Evolutionary conservation across 2,888 invertebrate genomes (phyloP).

Genomic region (Pteria penguin): DNA sequence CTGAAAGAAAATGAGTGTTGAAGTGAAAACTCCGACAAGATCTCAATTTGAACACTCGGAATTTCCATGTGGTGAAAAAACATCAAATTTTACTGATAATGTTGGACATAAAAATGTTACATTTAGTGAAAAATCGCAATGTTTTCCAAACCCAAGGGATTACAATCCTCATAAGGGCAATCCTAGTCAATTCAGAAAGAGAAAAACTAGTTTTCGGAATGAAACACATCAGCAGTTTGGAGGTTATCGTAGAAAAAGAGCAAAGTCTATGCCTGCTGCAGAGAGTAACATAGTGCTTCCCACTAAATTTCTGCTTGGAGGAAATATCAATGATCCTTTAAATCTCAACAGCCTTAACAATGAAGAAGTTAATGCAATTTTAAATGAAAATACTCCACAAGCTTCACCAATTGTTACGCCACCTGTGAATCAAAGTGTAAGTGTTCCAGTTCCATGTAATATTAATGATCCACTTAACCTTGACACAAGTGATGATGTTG

Average conservation of each 20-base stretch:
- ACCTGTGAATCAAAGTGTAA: conserved; percentile 88
- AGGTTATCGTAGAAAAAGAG: conserved; percentile 47
- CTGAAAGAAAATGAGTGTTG: conserved; percentile 68
- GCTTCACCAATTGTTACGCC: conserved; percentile 94
- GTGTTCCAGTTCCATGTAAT: conserved; percentile 95
- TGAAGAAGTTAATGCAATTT: conserved; percentile 75
- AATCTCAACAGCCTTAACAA: conserved; percentile 92
- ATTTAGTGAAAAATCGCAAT: not conserved
- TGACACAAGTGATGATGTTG: conserved; percentile 76
- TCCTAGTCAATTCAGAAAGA: conserved; percentile 11
- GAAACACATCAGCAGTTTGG: conserved; percentile 1
- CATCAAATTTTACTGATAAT: conserved; percentile 17
- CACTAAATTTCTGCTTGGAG: conserved; percentile 95
- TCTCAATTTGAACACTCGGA: conserved; percentile 67
- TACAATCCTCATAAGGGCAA: not conserved
- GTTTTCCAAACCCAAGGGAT: not conserved
- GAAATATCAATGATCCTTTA: conserved; percentile 96
- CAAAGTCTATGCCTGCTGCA: conserved; percentile 49
- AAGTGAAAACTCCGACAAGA: conserved; percentile 72
- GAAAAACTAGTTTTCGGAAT: conserved; percentile 20
- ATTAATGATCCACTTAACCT: conserved; percentile 95
- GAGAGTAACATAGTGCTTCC: conserved; percentile 86
- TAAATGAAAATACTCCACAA: conserved; percentile 93
- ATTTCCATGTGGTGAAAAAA: conserved; percentile 79
- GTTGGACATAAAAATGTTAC: not conserved